phyloP scores from a whole-genome alignment of 2,797 vertebrate genomes.

The Anolis apletophallus region DNA sequence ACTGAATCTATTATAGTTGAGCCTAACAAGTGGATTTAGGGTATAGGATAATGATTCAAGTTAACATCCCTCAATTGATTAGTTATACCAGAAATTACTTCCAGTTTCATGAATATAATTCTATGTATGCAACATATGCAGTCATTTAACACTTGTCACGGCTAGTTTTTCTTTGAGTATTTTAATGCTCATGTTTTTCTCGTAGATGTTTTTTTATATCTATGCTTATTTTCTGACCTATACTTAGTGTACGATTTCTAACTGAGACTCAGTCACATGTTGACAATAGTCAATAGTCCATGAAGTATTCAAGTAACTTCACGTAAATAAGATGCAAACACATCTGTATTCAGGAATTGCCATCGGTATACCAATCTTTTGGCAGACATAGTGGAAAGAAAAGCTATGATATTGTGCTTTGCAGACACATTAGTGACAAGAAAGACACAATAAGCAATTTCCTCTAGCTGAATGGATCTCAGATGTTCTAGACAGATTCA shows the following conservation, averaged over 20 bases:
- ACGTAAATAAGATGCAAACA: constrained; percentile 21
- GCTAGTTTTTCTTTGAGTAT: constrained; percentile 19
- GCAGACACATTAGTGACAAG: constrained; percentile 51
- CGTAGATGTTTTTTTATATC: constrained; percentile 44
- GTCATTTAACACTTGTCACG: constrained; percentile 30
- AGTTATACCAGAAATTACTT: neutral
- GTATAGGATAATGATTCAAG: neutral
- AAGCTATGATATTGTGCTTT: constrained; percentile 38
- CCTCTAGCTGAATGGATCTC: constrained; percentile 56
- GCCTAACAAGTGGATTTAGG: neutral
- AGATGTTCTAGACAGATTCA: constrained; percentile 52
- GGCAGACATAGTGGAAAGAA: constrained; percentile 35
- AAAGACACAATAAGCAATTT: constrained; percentile 57
- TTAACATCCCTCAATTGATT: neutral
- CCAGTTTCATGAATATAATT: neutral
- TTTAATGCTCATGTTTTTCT: constrained; percentile 56
- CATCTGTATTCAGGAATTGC: constrained; percentile 35
- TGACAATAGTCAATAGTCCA: constrained; percentile 54
- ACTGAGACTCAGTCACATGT: constrained; percentile 49
- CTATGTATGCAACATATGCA: neutral
- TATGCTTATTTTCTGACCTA: constrained; percentile 61
- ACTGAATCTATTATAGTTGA: no score
- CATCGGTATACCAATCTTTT: constrained; percentile 36
- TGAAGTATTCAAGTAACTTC: constrained; percentile 40
- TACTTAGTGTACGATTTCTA: constrained; percentile 61